Evolutionary conservation across 2,113 vertebrate genomes (phyloP).

Genomic region (Pyrgilauda ruficollis): DNA sequence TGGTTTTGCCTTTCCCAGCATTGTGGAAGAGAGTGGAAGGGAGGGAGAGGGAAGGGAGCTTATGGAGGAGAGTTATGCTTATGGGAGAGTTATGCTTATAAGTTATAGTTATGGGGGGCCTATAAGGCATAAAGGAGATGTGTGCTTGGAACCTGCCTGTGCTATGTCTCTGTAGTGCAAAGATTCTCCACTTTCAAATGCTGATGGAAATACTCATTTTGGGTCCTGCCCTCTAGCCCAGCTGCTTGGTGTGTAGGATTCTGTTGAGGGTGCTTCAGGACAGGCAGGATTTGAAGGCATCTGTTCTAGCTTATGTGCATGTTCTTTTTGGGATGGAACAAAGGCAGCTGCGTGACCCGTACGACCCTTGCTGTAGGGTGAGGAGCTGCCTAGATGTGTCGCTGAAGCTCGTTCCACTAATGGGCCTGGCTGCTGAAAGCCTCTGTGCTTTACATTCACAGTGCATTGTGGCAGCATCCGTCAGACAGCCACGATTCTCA

Average conservation of each 20-base stretch:
- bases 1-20: neutral
- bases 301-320: neutral
- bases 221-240: neutral
- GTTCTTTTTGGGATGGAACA: neutral
- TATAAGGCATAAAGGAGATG: neutral
- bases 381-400: neutral
- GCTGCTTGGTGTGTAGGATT: neutral
- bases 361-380: neutral
- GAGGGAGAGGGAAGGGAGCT: neutral
- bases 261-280: neutral
- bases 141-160: neutral
- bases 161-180: neutral
- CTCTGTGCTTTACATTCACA: slow-evolving; percentile 34
- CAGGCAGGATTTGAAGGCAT: neutral
- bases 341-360: accelerated
- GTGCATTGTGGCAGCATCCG: slow-evolving; percentile 98
- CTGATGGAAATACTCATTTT: neutral
- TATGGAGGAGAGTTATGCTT: neutral
- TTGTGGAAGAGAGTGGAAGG: neutral
- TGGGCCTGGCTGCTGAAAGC: neutral
- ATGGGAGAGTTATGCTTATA: too few relatives aligned
- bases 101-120: neutral
- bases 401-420: neutral
- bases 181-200: neutral
- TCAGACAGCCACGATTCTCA: slow-evolving; percentile 95